Percentiles rank a stretch among this genome's conserved stretches.
Evolutionary conservation across 2,113 vertebrate species (phyloP).

Genomic region (Centropus unirufus): DNA sequence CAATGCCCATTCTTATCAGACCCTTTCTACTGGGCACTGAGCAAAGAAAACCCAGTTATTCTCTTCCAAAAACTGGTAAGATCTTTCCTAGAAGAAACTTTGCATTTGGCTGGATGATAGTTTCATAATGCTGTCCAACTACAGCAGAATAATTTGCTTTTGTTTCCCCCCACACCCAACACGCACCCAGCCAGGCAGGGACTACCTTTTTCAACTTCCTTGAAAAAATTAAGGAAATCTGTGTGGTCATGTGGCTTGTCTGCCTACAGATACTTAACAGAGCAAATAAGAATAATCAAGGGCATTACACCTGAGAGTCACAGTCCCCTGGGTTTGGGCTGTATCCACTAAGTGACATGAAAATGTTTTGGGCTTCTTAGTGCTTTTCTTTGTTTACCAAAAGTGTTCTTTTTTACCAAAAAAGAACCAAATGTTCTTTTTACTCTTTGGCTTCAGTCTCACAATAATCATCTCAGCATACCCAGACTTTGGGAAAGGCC

Average conservation of each 20-base stretch:
- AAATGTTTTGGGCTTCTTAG: background rate
- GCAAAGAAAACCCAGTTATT: background rate
- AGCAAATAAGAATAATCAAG: background rate
- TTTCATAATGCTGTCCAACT: background rate
- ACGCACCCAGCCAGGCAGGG: background rate
- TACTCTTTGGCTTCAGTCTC: background rate
- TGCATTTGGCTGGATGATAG: background rate
- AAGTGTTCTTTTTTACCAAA: too few species aligned
- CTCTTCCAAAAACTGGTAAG: background rate
- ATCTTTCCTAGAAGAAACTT: background rate
- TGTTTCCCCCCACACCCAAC: background rate
- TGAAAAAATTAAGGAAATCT: background rate
- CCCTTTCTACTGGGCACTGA: background rate
- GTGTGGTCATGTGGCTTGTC: background rate
- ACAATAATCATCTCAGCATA: background rate
- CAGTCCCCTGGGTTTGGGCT: background rate
- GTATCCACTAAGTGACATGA: accelerated
- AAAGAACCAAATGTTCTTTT: too few species aligned
- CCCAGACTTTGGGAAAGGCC: background rate
- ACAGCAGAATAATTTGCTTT: background rate
- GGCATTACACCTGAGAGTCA: too few species aligned
- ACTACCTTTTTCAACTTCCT: background rate
- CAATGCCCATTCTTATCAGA: background rate
- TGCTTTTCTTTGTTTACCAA: background rate
- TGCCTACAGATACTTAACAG: background rate